Base-by-base conservation (phyloP, 2,797 vertebrate species). In the Eurystomus glaucurus region DNA sequence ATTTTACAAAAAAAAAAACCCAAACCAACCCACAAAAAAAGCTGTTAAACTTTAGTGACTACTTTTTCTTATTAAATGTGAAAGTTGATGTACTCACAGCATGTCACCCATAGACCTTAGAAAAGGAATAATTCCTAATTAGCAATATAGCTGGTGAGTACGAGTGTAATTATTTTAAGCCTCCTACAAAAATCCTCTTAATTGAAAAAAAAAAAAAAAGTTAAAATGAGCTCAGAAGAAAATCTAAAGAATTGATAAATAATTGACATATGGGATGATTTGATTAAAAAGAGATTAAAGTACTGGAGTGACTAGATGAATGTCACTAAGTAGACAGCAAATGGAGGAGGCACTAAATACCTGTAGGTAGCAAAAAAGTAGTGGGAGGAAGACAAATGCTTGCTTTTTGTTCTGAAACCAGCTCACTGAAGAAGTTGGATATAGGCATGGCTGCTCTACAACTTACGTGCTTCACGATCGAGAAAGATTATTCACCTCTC, bases 241-340 rank as follows among this genome's bases (percentile, higher is more conserved):
- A 93, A 93, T 71, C 48, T 61, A 86, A 94, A 92, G 26, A 84
- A 87, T 25, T 90, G 80, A 93, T 79, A 95, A 93, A 92, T 85
- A 89, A 91, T 35, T 94, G 57, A 62, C 75, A 29, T 78, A 89
- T 39, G 39, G 20, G 22, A 3, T 85, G 52, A 92, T 96, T 85
- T 50, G 37, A 90, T 86, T 95, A 55, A 64, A 72, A 83, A 92
- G 18, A 31, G 20, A 88, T 90, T 96, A 80, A 68, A 69, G 28
- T 85, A 70, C 37, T 61, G 18, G 23, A 66, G 17, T 14, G 20
- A 82, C 35, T 79, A 85, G 50, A 81, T 86, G 62, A 96, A 81
- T 92, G 46, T 54, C 84, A 89, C 46, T 92, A 72, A 95, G 65
- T 26, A 87, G 58, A 61, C 31, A 93, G 37, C 10, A 82, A 84